Base-by-base conservation (phyloP, 2,888 invertebrate genomes). In the Horisme vitalbata region DNA sequence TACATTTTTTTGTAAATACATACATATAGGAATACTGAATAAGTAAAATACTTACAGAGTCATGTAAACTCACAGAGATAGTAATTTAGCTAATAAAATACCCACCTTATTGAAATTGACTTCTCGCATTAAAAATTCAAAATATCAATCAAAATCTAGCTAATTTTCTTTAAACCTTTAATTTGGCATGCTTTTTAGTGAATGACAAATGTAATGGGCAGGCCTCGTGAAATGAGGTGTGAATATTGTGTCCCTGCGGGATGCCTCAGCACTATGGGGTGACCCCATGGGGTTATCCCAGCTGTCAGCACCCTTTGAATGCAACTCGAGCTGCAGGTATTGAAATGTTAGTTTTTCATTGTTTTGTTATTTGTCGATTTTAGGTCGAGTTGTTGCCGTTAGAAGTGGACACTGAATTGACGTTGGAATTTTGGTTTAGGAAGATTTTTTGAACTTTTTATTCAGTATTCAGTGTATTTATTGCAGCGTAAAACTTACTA, bases 161-260 rank as follows among this genome's bases (percentile, higher is more conserved):
- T 66, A 79, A 79, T 80, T 76, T 63, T 56, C 63, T 55, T 43
- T 50, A 67, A 72, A 62, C 70, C 71, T 66, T 73, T 72, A 69
- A 76, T 75, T 77, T 69, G 67, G 57, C 68, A 64, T 63, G 51
- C 61, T 72, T 70, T 68, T 66, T 63, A 72, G 48, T 71, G 71
- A 37, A 73, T 78, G 79, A 79, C 76, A 79, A 83, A 81, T 77
- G 77, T 68, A 79, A 75, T 77, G 76, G 83, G 75, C 71, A 64
- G 71, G 72, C 68, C 71, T 75, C 77, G 87, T 83, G 80, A 85
- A 89, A 87, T 87, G 88, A 88, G 85, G 88, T 88, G 89, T 88
- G 89, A 89, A 87, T 89, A 88, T 88, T 87, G 86, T 62, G 61
- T 78, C 85, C 77, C 86, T 45, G 68, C 81, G 83, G 88, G 88